Percentiles rank a stretch among this genome's conserved stretches.
phyloP scores from a whole-genome alignment of 2,113 vertebrate genomes.

The Isichthys henryi region DNA sequence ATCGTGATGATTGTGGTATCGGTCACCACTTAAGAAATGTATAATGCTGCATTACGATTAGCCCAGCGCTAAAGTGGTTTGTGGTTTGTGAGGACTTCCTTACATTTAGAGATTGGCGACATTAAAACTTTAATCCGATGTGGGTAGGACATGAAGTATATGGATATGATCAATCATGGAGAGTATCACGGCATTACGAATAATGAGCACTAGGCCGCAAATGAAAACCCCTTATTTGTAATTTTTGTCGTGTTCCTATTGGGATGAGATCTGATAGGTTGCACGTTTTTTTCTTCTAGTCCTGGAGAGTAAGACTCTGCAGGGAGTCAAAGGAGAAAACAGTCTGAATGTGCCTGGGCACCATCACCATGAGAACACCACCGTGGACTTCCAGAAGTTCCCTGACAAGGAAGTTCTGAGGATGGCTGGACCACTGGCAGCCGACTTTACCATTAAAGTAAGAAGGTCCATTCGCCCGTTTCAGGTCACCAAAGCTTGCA shows the following conservation, averaged over 20 bases:
- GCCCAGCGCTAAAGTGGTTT: neutral
- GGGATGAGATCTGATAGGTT: neutral
- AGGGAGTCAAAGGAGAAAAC: conserved; percentile 76
- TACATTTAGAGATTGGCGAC: neutral
- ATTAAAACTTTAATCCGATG: neutral
- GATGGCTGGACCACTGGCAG: conserved; percentile 79
- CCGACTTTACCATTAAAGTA: conserved; percentile 91
- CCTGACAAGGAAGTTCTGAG: conserved; percentile 84
- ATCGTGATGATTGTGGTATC: neutral
- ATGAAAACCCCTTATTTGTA: neutral
- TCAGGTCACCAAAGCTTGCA: neutral
- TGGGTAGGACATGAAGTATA: neutral
- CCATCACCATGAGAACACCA: conserved; percentile 82
- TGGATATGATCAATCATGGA: neutral
- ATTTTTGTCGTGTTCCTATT: neutral
- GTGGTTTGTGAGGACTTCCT: neutral
- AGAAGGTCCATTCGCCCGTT: conserved; percentile 32
- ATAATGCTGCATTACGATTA: neutral
- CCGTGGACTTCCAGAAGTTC: conserved; percentile 84
- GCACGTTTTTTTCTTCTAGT: conserved; percentile 53
- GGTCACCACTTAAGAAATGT: neutral
- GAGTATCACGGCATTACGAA: neutral
- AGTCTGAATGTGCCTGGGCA: conserved; percentile 67
- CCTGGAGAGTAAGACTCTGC: conserved; percentile 87
- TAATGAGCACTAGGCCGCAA: neutral